A percentile compares a stretch with the other conserved stretches of the same genome.
Evolutionary conservation across 2,888 invertebrate genomes (phyloP).

Genomic region (Cephus rjabovi): DNA sequence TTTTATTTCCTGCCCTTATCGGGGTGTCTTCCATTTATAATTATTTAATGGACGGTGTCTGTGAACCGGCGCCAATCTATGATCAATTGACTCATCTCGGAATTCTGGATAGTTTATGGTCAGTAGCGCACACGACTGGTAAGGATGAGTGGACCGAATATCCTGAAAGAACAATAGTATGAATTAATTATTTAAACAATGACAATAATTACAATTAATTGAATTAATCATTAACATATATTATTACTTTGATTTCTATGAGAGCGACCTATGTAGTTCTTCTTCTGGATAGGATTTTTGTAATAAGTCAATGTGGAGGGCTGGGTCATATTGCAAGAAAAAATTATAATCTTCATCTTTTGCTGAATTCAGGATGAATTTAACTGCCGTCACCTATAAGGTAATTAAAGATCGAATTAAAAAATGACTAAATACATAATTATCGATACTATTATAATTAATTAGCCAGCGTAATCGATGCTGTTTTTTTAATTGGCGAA

Average conservation of each 20-base stretch:
- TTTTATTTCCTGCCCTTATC: neutral
- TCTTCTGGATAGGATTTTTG: too few relatives aligned
- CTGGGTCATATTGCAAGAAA: too few relatives aligned
- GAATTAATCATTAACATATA: too few relatives aligned
- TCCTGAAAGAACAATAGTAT: neutral
- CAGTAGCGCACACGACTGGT: neutral
- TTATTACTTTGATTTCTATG: too few relatives aligned
- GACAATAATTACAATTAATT: too few relatives aligned
- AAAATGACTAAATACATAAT: neutral
- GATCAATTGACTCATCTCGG: neutral
- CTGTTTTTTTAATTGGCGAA: neutral
- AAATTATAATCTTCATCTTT: too few relatives aligned
- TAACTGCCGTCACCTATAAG: neutral
- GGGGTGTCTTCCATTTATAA: neutral
- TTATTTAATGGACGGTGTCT: neutral
- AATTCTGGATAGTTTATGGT: neutral
- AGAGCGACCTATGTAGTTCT: too few relatives aligned
- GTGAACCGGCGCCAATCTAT: neutral
- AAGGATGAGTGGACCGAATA: neutral
- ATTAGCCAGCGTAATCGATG: neutral
- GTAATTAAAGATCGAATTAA: neutral
- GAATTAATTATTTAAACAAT: neutral
- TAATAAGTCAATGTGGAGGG: too few relatives aligned
- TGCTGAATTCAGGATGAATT: neutral
- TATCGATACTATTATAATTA: neutral